Percentiles rank a stretch among this genome's conserved stretches.
Conservation (phyloP, 2,797 vertebrate genomes). For the Enteromius viviparus region DNA sequence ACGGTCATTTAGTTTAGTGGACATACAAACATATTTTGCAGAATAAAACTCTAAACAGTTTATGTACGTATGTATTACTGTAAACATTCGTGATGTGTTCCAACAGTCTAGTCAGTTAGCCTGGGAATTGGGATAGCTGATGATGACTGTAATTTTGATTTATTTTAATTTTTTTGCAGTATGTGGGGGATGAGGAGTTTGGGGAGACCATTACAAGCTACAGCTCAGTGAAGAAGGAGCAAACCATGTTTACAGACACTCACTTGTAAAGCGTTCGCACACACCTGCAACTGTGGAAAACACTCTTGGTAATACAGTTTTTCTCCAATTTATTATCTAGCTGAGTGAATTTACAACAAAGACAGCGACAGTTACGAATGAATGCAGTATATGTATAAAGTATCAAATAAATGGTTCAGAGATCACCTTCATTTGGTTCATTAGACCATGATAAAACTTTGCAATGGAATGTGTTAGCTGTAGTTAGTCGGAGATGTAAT, state of each 20-base stretch:
- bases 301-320: not conserved
- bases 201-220: constrained; percentile 88
- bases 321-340: not conserved
- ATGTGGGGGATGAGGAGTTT: constrained; percentile 88
- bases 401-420: not conserved
- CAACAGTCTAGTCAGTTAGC: not conserved
- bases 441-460: not conserved
- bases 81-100: not conserved
- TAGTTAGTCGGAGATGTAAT: not conserved
- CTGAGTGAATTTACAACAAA: not conserved
- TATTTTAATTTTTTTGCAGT: constrained; percentile 72
- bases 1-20: not conserved
- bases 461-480: not conserved
- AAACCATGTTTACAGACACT: constrained; percentile 91
- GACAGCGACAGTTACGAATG: not conserved
- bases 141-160: not conserved
- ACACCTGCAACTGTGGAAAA: not conserved
- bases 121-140: not conserved
- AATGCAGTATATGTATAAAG: not conserved
- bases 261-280: constrained; percentile 75
- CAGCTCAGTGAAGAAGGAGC: constrained; percentile 88
- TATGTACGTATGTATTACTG: not conserved
- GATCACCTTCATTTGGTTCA: not conserved
- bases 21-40: not conserved
- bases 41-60: not conserved